Conservation (phyloP, 2,888 invertebrate genomes). For the Ferdinandea cuprea region DNA sequence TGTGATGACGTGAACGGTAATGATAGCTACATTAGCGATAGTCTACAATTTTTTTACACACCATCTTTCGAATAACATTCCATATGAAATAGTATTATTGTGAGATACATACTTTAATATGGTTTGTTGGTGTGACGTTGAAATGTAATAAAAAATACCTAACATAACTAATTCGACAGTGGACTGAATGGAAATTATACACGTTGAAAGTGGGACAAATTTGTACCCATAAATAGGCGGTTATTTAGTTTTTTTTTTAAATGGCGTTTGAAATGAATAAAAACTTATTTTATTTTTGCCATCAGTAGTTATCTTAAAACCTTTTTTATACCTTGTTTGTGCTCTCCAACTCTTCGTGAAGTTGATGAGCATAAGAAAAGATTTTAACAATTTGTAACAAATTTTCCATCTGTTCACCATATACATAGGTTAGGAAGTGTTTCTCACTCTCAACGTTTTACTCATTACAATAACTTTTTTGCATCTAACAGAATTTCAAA, state of each 20-base stretch:
- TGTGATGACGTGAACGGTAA: slow-evolving; percentile 1
- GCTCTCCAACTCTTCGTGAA: too few relatives aligned
- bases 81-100: background rate
- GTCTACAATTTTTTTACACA: background rate
- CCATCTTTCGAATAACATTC: background rate
- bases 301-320: too few relatives aligned
- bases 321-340: too few relatives aligned
- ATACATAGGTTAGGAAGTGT: too few relatives aligned
- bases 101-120: background rate
- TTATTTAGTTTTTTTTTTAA: slow-evolving; percentile 7
- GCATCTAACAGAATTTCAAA: too few relatives aligned
- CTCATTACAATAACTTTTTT: too few relatives aligned
- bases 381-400: too few relatives aligned
- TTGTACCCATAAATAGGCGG: slow-evolving; percentile 9
- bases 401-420: too few relatives aligned
- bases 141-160: background rate
- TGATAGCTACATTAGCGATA: background rate
- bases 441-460: too few relatives aligned
- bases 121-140: background rate
- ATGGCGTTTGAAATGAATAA: too few relatives aligned
- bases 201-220: background rate
- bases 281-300: too few relatives aligned
- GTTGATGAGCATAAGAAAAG: too few relatives aligned
- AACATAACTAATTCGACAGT: slow-evolving; percentile 3
- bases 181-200: background rate